Conservation (phyloP, 2,888 invertebrate species). For the Calliscelio sp. region DNA sequence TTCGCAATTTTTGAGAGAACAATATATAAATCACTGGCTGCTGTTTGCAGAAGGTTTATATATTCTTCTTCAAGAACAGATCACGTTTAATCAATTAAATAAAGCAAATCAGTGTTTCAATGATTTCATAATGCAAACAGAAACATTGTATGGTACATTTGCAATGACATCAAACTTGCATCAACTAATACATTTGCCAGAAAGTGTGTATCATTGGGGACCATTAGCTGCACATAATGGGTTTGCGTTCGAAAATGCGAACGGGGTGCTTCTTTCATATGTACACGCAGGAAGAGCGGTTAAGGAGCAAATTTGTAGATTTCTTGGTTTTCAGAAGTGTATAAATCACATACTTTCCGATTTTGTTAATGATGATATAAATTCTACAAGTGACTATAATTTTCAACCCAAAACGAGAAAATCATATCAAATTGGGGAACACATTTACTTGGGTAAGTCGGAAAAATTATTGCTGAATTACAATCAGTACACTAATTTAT, state of each 20-base stretch:
- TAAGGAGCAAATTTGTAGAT: conserved; percentile 23
- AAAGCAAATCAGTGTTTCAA: too few species aligned
- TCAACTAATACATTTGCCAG: too few species aligned
- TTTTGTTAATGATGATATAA: too few species aligned
- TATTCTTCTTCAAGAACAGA: conserved; percentile 35
- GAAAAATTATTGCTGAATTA: neutral
- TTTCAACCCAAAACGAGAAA: conserved; percentile 16
- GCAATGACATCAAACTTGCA: too few species aligned
- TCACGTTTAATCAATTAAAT: too few species aligned
- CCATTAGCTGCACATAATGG: conserved; percentile 14
- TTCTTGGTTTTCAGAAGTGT: neutral
- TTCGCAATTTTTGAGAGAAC: neutral
- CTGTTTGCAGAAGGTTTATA: conserved; percentile 25
- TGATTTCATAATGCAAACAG: too few species aligned
- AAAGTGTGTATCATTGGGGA: neutral
- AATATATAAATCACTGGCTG: conserved; percentile 36
- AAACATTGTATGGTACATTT: too few species aligned
- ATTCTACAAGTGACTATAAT: too few species aligned
- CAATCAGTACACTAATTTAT: neutral
- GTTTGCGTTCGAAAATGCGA: conserved; percentile 19
- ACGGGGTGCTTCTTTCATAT: conserved; percentile 10
- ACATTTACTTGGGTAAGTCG: conserved; percentile 31
- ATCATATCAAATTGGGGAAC: neutral
- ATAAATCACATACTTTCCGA: conserved; percentile 1
- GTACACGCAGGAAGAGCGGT: conserved; percentile 12